Base-by-base conservation (phyloP, 1,140 invertebrate species). In the Metaphire vulgaris region DNA sequence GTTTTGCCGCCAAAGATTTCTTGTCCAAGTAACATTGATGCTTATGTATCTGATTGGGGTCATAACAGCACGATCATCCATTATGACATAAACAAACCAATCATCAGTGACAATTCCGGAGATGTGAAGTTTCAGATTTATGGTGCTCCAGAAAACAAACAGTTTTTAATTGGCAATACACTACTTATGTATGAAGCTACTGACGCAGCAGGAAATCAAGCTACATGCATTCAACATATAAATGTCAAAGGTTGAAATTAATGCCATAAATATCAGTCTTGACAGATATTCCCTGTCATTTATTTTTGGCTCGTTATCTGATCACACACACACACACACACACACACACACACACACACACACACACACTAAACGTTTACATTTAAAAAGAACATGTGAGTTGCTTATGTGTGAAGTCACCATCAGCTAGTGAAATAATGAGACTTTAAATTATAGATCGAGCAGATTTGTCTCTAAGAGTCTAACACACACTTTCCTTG, bases 31-130 rank as follows among this genome's bases (percentile, higher is more conserved):
- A 64, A 66, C 34, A 28, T 77, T 1, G 31, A 26, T 14, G 33
- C 66, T 29, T 26, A 66, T 21, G 71, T 75, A 14, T 30, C 71
- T 1, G 33, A 72, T 0, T 73, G 31, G 32, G 71, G 71, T 29
- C 12, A 41, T 6, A 74, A 64, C 70, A 65, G 30, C 14, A 74
- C 71, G 56, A 56, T 77, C 34, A 16, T 77, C 32, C 71, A 77
- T 32, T 77, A 64, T 32, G 33, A 77, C 31, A 33, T 26, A n/a
- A 26, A 77, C 30, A 31, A 72, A 6, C 71, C 76, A 30, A 1
- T 1, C 1, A 28, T 74, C 0, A 41, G n/a, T 21, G 41, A 56
- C 21, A 56, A 56, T 56, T 56, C 41, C 21, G 41, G 41, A 56
- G 6, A 6, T 21, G 41, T 56, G 21, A 12, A 6, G 41, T 56